Evolutionary conservation across 2,113 vertebrate genomes (phyloP).

Genomic region (Cyprinodon tularosa): DNA sequence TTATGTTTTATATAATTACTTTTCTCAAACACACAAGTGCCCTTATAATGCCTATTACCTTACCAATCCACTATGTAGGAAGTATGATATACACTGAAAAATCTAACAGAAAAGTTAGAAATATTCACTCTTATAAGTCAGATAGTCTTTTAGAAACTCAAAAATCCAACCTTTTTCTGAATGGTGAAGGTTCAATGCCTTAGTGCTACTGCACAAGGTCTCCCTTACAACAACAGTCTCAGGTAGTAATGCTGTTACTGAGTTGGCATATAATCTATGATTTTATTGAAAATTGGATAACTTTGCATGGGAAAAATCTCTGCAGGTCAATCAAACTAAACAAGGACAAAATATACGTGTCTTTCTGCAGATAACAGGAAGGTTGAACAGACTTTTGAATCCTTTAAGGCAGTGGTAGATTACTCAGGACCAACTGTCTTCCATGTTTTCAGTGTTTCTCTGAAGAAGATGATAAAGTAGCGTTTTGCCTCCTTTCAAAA

Average conservation of each 20-base stretch:
- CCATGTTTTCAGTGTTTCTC: background rate
- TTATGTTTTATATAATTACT: conserved; percentile 8
- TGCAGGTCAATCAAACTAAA: background rate
- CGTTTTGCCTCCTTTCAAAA: background rate
- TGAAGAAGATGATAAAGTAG: background rate
- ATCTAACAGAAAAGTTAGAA: no score
- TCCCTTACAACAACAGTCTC: background rate
- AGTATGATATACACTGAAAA: no score
- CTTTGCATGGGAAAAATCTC: background rate
- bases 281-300: background rate
- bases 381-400: background rate
- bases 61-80: background rate
- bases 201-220: background rate
- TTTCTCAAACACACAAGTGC: conserved; percentile 15
- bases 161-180: background rate
- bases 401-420: no score
- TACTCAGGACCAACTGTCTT: background rate
- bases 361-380: background rate
- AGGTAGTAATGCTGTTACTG: no score
- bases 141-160: background rate
- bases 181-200: background rate
- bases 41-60: conserved; percentile 1
- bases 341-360: background rate
- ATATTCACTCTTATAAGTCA: no score
- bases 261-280: no score